Base-by-base conservation (phyloP, 2,113 vertebrate genomes). In the Grantiella picta region DNA sequence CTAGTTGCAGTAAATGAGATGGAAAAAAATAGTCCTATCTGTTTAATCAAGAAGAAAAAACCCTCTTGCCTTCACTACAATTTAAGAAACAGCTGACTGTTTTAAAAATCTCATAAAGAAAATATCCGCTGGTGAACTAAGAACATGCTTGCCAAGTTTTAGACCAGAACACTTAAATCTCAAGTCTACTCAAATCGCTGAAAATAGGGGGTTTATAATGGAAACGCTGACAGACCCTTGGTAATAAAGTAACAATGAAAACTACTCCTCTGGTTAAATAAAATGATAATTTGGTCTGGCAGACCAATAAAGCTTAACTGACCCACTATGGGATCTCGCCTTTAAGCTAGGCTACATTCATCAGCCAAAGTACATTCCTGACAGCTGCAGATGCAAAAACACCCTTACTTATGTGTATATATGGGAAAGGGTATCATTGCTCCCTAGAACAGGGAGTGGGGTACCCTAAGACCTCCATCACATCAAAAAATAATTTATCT, bases 51-150 rank as follows among this genome's bases (percentile, higher is more conserved):
- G 94, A 61, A 86, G 86, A 79, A 82, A 89, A 91, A 96, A 75
- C 25, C 5, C 7, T 57, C 84, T 92, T 90, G 84, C 92, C 70
- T 92, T 95, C 66, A 71, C 89, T 76, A 94, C 85, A 96, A 96
- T 89, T 97, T 97, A 79, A 96, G 97, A 97, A 97, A 97, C 47
- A 98, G 97, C 96, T 98, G 96, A 98, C 92, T 92, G 60, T 49
- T 97, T 96, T 96, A 97, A 97, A 97, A 97, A 97, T 98, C 97
- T 96, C 95, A 94, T 97, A 96, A 97, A 97, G 94, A 95, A 97
- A 98, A 97, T 97, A 98, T 89, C 95, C 42, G 20, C 94, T 90
- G 96, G 64, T 91, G 80, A 97, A 96, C 49, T 68, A 89, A 59
- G 40, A 96, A 52, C 35, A 68, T 0, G 11, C 95, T 84, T 97